A percentile compares a stretch with the other conserved stretches of the same genome.
Evolutionary conservation across 2,113 vertebrate species (phyloP).

Genomic region (Geococcyx californianus): DNA sequence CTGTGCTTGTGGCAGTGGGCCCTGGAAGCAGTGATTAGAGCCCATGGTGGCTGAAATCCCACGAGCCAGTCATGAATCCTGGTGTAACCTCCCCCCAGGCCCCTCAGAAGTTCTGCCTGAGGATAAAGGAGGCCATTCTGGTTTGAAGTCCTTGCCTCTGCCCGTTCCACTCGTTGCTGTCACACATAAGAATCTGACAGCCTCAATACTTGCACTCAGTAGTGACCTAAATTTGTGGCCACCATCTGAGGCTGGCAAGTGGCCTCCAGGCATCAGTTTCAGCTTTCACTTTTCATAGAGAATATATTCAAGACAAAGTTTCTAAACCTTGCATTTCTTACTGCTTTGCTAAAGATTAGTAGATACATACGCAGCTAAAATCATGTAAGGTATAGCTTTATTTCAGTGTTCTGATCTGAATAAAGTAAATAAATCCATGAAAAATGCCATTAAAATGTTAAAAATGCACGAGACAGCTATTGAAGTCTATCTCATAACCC

Average conservation of each 20-base stretch:
- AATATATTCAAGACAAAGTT: neutral
- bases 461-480: neutral
- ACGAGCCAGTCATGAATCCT: rapidly evolving
- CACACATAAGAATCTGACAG: neutral
- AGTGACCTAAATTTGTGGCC: neutral
- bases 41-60: neutral
- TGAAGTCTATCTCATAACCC: neutral
- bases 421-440: neutral
- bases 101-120: neutral
- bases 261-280: neutral
- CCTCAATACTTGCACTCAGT: neutral
- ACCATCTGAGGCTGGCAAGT: neutral
- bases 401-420: neutral
- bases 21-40: no score
- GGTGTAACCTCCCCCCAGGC: rapidly evolving
- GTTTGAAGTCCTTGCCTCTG: neutral
- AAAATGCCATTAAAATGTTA: neutral
- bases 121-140: rapidly evolving
- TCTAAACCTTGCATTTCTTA: neutral
- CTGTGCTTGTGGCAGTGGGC: no score
- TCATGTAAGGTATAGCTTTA: neutral
- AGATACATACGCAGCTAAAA: neutral
- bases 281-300: neutral
- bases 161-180: rapidly evolving
- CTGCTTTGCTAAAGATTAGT: neutral